Conservation (phyloP, 2,888 invertebrate species). For the Geotrupes spiniger region DNA sequence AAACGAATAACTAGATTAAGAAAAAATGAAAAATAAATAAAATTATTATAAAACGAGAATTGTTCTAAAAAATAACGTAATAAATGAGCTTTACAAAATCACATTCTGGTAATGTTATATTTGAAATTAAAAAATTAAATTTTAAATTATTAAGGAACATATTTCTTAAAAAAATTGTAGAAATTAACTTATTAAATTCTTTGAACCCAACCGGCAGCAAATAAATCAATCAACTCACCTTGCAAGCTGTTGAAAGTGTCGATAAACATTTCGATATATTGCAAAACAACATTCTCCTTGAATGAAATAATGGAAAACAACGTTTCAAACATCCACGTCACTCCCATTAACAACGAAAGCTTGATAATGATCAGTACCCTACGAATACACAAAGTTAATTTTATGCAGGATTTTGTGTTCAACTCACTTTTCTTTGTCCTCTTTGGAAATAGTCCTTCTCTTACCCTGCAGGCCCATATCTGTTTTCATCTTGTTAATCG, state of each 20-base stretch:
- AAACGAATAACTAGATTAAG: constrained; percentile 2
- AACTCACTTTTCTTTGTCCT: not conserved
- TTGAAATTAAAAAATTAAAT: too few relatives aligned
- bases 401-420: not conserved
- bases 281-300: constrained; percentile 5
- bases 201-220: too few relatives aligned
- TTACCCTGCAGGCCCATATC: not conserved
- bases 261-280: constrained; percentile 9
- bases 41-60: not conserved
- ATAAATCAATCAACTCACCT: constrained; percentile 14
- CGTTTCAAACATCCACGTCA: constrained; percentile 16
- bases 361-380: not conserved
- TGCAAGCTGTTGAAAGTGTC: constrained; percentile 17
- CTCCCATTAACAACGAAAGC: not conserved
- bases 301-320: constrained; percentile 11
- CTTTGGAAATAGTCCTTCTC: not conserved
- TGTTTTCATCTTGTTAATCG: not conserved
- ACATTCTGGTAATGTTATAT: too few relatives aligned
- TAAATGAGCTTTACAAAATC: too few relatives aligned
- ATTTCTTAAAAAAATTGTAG: too few relatives aligned
- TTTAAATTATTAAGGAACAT: too few relatives aligned
- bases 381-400: not conserved
- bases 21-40: not conserved
- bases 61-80: too few relatives aligned
- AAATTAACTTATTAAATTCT: too few relatives aligned